These are phyloP conservation scores for Pocillopora grandis DNA, from an alignment of 92 coral and sea anemone species.

Conservation along the genomic window DNA sequence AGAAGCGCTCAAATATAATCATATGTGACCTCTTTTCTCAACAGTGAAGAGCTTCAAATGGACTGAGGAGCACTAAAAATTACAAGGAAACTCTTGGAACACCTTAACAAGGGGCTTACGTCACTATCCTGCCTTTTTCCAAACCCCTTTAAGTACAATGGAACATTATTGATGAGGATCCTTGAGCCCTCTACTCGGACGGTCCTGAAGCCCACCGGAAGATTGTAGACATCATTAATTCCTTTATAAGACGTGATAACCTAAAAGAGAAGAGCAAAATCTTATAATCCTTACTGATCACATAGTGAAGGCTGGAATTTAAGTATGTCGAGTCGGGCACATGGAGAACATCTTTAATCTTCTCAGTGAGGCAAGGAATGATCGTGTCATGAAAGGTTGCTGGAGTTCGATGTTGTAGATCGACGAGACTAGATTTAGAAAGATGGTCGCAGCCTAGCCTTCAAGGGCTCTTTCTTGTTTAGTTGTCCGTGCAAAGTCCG, in stretches of 20 bases:
- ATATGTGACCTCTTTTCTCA: neutral
- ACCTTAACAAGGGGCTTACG: constrained; percentile 45
- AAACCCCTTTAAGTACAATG: constrained; percentile 87
- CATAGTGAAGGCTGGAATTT: too few relatives aligned
- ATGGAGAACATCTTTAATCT: too few relatives aligned
- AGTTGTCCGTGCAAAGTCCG: too few relatives aligned
- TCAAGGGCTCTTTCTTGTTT: too few relatives aligned
- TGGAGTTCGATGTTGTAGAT: too few relatives aligned
- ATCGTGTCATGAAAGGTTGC: too few relatives aligned
- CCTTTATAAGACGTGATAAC: constrained; percentile 47
- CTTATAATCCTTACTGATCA: neutral
- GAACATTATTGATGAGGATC: constrained; percentile 80
- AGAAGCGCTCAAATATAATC: neutral
- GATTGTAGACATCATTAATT: constrained; percentile 73
- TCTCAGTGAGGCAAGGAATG: too few relatives aligned
- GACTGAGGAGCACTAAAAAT: neutral
- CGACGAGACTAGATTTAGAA: too few relatives aligned
- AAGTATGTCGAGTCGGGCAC: too few relatives aligned
- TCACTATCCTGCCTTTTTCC: constrained; percentile 90
- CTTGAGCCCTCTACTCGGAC: constrained; percentile 63
- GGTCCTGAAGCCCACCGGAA: constrained; percentile 84
- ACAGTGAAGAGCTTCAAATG: neutral
- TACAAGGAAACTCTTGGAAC: neutral
- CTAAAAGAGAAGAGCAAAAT: constrained; percentile 29
- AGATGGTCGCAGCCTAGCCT: too few relatives aligned